Evolutionary conservation across 2,113 vertebrate genomes (phyloP).

Genomic region (Passer montanus): DNA sequence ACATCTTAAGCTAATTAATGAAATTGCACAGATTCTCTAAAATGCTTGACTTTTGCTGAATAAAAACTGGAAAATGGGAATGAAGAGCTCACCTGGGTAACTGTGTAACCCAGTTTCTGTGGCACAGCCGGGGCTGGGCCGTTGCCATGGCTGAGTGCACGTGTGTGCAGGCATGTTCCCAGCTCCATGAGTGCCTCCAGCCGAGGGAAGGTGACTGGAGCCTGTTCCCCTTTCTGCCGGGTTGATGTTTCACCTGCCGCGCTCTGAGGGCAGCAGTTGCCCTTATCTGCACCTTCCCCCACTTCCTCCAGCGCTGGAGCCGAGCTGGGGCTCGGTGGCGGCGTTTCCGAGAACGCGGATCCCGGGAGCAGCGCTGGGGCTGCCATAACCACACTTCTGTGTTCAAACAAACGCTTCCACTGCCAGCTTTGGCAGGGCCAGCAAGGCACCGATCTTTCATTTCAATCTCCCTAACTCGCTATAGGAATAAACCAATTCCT

Average conservation of each 20-base stretch:
- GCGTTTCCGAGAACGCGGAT: not conserved
- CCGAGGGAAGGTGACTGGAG: not conserved
- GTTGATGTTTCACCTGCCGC: not conserved
- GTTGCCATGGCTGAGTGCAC: not conserved
- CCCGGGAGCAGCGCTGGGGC: not conserved
- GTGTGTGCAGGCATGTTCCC: not conserved
- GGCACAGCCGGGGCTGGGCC: not conserved
- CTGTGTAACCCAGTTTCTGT: not conserved
- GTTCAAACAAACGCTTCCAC: not conserved
- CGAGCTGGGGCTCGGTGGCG: not conserved
- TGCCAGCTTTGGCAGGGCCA: accelerated
- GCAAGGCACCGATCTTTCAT: not conserved
- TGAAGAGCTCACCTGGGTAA: not conserved
- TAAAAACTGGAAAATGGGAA: not conserved
- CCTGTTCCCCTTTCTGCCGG: not conserved
- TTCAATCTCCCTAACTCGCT: accelerated
- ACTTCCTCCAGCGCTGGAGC: not conserved
- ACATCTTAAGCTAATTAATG: not conserved
- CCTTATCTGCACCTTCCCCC: constrained; percentile 19
- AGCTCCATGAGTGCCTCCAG: not conserved
- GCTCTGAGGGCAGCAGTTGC: not conserved
- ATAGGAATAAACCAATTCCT: not conserved
- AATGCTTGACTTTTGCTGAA: not conserved
- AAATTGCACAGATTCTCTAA: not conserved
- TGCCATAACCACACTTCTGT: not conserved